phyloP scores from a whole-genome alignment of 2,888 invertebrate species.

The Pristionchus japonicus region DNA sequence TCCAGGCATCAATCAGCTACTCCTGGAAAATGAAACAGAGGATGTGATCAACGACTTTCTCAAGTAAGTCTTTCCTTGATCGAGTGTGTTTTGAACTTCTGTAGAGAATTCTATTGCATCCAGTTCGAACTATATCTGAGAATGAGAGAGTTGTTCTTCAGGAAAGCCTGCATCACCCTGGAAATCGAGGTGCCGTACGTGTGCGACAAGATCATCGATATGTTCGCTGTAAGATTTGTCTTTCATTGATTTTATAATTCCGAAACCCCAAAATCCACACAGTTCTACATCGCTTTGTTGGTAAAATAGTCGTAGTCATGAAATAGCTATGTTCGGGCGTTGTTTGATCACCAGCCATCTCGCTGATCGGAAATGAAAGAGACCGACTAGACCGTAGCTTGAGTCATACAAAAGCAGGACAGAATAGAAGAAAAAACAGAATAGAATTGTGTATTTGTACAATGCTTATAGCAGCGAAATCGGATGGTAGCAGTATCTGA shows the following conservation, averaged over 20 bases:
- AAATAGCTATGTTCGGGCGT: background rate
- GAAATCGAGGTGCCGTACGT: constrained; percentile 63
- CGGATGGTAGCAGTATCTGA: no score
- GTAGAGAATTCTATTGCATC: no score
- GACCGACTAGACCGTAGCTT: background rate
- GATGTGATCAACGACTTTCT: constrained; percentile 61
- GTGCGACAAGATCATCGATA: constrained; percentile 63
- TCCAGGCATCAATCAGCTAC: constrained; percentile 26
- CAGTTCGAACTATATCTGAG: background rate
- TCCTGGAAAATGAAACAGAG: constrained; percentile 55
- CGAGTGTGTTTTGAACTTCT: no score
- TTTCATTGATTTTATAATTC: background rate
- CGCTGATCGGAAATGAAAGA: background rate
- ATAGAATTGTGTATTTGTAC: no score
- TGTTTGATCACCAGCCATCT: background rate
- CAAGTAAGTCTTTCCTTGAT: constrained; percentile 52
- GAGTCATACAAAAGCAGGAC: background rate
- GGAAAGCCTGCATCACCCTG: constrained; percentile 57
- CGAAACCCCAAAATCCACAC: no score
- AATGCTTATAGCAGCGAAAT: no score
- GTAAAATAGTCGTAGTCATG: background rate
- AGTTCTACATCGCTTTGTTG: background rate
- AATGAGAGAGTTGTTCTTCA: constrained; percentile 44
- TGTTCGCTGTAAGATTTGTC: constrained; percentile 54
- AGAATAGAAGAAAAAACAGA: background rate